Evolutionary conservation across 1,140 invertebrate species (phyloP), one percentile per base, ranked within the genome.

Genomic region (Grapholita molesta): DNA sequence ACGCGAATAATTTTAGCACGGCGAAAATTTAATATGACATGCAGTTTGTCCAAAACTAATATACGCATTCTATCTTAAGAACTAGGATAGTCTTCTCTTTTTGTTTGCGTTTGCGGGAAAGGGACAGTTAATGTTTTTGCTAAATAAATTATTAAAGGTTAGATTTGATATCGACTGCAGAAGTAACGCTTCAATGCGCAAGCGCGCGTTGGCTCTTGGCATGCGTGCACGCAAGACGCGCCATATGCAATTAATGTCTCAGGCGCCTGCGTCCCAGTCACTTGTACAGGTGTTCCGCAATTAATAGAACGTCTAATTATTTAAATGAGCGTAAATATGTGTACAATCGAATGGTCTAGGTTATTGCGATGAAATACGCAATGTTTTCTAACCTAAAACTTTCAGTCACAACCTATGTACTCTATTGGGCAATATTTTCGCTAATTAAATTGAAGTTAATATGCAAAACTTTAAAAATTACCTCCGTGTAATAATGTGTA

Each of bases 211-310:
- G 66, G 52, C 66, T 65, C 35, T 77, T 79, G 78, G 78, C 78
- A 75, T 52, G 35, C 52, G 66, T 53, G 8, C 32, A 42, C 67
- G 68, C 52, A 33, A 52, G 30, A 35, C 23, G 53, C 68, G 71
- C 71, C 73, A 70, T 67, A 67, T 72, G 70, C 71, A 79, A 78
- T 78, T 78, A 81, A 77, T 76, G 72, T 74, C 71, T 71, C 66
- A 72, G 74, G 70, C 72, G 64, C 68, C 66, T 32, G 38, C 67
- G 64, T 33, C 68, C 66, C 70, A 70, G 76, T 71, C 67, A 74
- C 69, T 68, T 64, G 28, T 78, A 78, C 80, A 77, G 75, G 76
- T 80, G 78, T 76, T 68, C 35, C 48, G 72, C 67, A 77, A 79
- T 79, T 77, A 77, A 80, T 73, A 80, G 66, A 42, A 53, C 53